Evolutionary conservation across 2,113 vertebrate species (phyloP), one percentile per base, ranked within the genome.

Genomic region (Sitta europaea): DNA sequence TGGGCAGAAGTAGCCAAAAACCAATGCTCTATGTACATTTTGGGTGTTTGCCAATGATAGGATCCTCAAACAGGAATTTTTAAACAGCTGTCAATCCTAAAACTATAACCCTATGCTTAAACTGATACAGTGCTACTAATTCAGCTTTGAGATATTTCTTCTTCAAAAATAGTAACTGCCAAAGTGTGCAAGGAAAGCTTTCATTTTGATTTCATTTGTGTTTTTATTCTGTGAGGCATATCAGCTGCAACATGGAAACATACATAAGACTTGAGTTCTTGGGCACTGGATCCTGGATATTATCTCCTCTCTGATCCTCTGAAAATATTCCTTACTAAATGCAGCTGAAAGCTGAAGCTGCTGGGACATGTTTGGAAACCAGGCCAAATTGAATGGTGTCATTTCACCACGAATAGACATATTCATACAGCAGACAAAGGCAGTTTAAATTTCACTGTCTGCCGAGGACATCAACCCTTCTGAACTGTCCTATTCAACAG

Each of bases 1-100:
- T 96, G 97, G 94, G 82, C 83, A 78, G 71, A 91, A 83, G 77
- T 51, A 95, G 88, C 71, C 95, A 96, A 90, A 95, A 92, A 53
- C 59, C 85, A 83, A 45, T 78, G 54, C 28, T 91, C 86, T 83
- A 5, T 86, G 88, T 76, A 88, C 77, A 71, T 90, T 93, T 86
- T 86, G 65, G 57, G 43, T 84, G 62, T 88, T 96, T 78, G 74
- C 50, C 79, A 90, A 73, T 47, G 65, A 70, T 31, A 86, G 66
- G 61, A 81, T 86, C 83, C 83, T 86, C 63, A 91, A 94, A 63
- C 10, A 90, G 42, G 68, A 88, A 86, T 97, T 96, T 95, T 86
- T 82, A 95, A 97, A 81, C 74, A 96, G 61, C 75, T 95, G 94
- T 84, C 94, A 83, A 94, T 96, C 63, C 47, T 93, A 61, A 91